These are phyloP conservation scores for Hesperia comma DNA, from an alignment of 2,888 invertebrate genomes.

Conservation along the genomic window DNA sequence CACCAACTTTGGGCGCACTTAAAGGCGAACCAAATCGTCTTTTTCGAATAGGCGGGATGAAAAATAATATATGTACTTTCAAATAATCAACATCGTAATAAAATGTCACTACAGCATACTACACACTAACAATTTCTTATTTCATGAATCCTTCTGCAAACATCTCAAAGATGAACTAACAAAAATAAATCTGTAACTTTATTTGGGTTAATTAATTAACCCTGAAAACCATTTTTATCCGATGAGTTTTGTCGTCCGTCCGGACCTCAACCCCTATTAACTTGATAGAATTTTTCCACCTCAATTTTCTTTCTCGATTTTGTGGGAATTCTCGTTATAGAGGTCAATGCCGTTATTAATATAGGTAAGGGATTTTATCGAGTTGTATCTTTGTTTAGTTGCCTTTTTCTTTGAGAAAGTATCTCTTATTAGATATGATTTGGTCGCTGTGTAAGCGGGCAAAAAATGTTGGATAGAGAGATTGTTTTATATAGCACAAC, in stretches of 20 bases:
- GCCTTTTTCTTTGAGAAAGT: neutral
- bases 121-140: no score
- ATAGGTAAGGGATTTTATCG: conserved; percentile 8
- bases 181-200: neutral
- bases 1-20: no score
- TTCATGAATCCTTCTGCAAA: no score
- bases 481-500: no score
- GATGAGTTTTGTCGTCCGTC: conserved; percentile 10
- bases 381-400: neutral
- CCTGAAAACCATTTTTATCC: conserved; percentile 10
- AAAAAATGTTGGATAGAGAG: no score
- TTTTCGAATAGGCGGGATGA: no score
- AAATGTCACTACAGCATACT: no score
- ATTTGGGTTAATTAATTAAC: conserved; percentile 19
- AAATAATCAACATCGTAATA: no score
- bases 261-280: conserved; percentile 15
- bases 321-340: neutral
- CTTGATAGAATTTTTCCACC: conserved; percentile 21
- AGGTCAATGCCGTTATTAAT: conserved; percentile 13
- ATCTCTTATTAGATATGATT: neutral
- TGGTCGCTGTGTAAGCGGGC: no score
- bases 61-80: no score
- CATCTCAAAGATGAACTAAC: neutral
- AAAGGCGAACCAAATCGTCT: no score
- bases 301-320: conserved; percentile 19